phyloP scores from a whole-genome alignment of 1,140 invertebrate species.

The Uloborus diversus region DNA sequence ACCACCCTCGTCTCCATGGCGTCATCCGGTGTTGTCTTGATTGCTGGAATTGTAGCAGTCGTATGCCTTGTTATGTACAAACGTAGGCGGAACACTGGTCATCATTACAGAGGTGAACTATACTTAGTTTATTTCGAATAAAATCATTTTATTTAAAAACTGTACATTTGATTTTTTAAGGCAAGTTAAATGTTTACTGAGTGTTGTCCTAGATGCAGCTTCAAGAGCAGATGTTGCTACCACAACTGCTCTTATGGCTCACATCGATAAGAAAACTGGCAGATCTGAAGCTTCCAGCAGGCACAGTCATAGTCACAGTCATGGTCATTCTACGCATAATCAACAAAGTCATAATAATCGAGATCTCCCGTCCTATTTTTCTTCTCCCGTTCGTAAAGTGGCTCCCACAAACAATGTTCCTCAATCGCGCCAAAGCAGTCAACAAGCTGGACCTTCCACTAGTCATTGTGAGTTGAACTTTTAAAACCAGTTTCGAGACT shows the following conservation, averaged over 20 bases:
- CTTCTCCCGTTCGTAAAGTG: conserved; percentile 57
- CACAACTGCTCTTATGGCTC: conserved; percentile 55
- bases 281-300: conserved; percentile 25
- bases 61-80: conserved; percentile 60
- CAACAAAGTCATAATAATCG: conserved; percentile 38
- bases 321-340: conserved; percentile 31
- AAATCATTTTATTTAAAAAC: background rate
- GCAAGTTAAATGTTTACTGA: background rate
- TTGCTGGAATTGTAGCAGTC: conserved; percentile 59
- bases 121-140: no score
- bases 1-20: conserved; percentile 60
- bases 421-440: conserved; percentile 31
- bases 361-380: conserved; percentile 57
- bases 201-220: background rate
- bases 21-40: conserved; percentile 59
- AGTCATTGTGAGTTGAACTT: conserved; percentile 57
- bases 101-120: conserved; percentile 54
- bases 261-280: conserved; percentile 55
- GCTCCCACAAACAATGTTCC: conserved; percentile 50
- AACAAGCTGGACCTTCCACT: conserved; percentile 46
- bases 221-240: conserved; percentile 55
- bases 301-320: conserved; percentile 42
- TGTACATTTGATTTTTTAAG: background rate
- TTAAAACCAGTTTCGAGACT: no score
- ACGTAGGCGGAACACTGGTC: conserved; percentile 44